A percentile compares a stretch with the other conserved stretches of the same genome.
Evolutionary conservation across 2,797 vertebrate genomes (phyloP).

Genomic region (Trichosurus vulpecula): DNA sequence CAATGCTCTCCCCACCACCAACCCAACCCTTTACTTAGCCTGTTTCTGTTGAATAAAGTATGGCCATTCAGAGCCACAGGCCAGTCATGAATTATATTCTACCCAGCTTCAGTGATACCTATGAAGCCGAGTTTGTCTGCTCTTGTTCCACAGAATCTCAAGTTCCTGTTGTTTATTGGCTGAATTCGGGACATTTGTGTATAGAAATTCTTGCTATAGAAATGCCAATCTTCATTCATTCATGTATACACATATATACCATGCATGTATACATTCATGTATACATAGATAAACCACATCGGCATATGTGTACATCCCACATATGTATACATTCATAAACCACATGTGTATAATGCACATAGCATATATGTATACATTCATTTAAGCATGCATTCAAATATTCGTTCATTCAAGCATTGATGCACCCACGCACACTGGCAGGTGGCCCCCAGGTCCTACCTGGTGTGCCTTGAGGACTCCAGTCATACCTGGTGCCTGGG

Average conservation of each 20-base stretch:
- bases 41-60: not conserved
- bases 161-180: not conserved
- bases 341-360: too few species aligned
- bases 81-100: not conserved
- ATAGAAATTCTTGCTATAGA: not conserved
- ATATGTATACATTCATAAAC: too few species aligned
- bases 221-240: not conserved
- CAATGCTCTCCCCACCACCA: not conserved
- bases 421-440: not conserved
- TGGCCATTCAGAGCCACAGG: not conserved
- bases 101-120: not conserved
- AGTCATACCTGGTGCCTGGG: not conserved
- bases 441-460: not conserved
- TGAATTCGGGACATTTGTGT: not conserved
- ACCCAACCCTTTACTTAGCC: not conserved
- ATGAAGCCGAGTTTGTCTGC: not conserved
- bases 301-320: too few species aligned
- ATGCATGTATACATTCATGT: not conserved
- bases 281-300: too few species aligned
- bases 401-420: too few species aligned
- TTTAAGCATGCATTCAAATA: not conserved
- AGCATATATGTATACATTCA: not conserved
- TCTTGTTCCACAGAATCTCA: not conserved
- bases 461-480: not conserved
- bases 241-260: not conserved